Base-by-base conservation (phyloP, 2,797 vertebrate genomes). In the Florisuga fusca region DNA sequence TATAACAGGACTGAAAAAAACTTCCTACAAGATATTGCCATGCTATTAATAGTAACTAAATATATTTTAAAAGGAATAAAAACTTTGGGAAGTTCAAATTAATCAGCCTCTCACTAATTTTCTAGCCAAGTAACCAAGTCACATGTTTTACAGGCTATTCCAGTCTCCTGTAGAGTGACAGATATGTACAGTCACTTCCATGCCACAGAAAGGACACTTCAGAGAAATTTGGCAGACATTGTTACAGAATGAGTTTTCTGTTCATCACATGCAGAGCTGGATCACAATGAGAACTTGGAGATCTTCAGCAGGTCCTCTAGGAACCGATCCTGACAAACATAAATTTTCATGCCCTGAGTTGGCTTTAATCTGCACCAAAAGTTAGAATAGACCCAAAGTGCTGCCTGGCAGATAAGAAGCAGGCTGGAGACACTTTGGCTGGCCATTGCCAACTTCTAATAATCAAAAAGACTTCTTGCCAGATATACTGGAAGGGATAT, bases 11-110 rank as follows among this genome's bases (percentile, higher is more conserved):
- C 7, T 2, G 6, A 26, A 14, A 82, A 79, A 89, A 87, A 31
- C 10, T 36, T 58, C 22, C 8, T 54, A 18, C 0, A 0, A 43
- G 10, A 16, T 55, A 27, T 36, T 54, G n/a, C 7, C 0, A 2
- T 59, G 17, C 10, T 84, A n/a, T 33, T 38, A 66, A n/a, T 38
- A 87, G 57, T 34, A 63, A 3, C 36, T 34, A 68, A 12, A 13
- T 45, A 45, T 7, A 34, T 23, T 68, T 73, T 4, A 36, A 6
- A 34, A 68, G 17, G 22, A 59, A 81, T 45, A 86, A 67, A 16
- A 7, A 31, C 6, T 22, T 55, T 29, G 27, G 19, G 17, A 66
- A 68, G 55, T 22, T 55, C 9, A 74, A 63, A 5, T 23, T 64
- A 50, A 75, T 53, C 5, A 54, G 53, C 3, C 9, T 78, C 17